Evolutionary conservation across 2,797 vertebrate genomes (phyloP).

Genomic region (Eutrigla gurnardus): DNA sequence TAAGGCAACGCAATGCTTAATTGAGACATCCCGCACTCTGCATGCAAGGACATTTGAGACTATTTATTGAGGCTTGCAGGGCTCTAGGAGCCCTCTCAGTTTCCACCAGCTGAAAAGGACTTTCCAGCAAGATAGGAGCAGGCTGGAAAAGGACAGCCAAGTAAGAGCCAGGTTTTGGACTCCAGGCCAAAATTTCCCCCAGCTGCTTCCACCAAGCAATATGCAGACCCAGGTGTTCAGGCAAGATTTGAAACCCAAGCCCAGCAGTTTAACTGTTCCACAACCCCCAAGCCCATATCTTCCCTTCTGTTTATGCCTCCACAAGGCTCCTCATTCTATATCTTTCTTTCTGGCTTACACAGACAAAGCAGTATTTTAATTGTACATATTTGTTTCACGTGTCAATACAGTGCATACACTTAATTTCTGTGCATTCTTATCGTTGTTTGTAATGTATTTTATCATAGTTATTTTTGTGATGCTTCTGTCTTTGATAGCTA

Average conservation of each 20-base stretch:
- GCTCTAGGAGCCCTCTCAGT: slow-evolving; percentile 70
- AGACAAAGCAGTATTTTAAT: slow-evolving; percentile 40
- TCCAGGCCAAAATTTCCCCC: slow-evolving; percentile 63
- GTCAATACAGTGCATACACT: neutral
- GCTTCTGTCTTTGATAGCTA: neutral
- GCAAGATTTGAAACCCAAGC: slow-evolving; percentile 75
- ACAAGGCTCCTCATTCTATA: slow-evolving; percentile 20
- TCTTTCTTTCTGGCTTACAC: slow-evolving; percentile 42
- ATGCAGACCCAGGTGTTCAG: slow-evolving; percentile 79
- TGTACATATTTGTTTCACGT: slow-evolving; percentile 25
- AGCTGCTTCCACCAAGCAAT: slow-evolving; percentile 75
- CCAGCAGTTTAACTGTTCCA: slow-evolving; percentile 65
- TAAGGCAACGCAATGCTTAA: slow-evolving; percentile 55
- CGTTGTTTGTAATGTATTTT: neutral
- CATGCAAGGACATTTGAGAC: slow-evolving; percentile 68
- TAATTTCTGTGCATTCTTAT: neutral
- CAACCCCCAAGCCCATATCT: slow-evolving; percentile 54
- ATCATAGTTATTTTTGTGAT: neutral
- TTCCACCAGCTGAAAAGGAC: slow-evolving; percentile 76
- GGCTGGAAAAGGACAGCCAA: slow-evolving; percentile 63
- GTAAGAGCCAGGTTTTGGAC: slow-evolving; percentile 71
- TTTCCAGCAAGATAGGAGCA: slow-evolving; percentile 72
- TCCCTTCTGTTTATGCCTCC: slow-evolving; percentile 39
- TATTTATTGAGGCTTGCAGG: slow-evolving; percentile 75
- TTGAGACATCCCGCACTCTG: slow-evolving; percentile 61